Base-by-base conservation (phyloP, 1,140 invertebrate genomes). In the Solenopsis invicta region DNA sequence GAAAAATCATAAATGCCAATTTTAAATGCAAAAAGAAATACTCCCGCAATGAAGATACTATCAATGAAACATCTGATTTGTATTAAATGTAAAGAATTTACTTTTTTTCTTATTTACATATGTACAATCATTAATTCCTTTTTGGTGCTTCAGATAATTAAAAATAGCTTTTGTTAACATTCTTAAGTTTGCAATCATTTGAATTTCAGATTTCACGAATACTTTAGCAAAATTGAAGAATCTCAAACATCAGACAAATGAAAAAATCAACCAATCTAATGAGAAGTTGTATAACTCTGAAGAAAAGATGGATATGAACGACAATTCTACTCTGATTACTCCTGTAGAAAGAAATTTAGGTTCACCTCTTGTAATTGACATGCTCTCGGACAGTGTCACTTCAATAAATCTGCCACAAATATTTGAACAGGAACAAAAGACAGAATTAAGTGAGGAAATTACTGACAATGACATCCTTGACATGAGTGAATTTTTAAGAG, bases 181-280 rank as follows among this genome's bases (percentile, higher is more conserved):
- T 5, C 4, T 54, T 41, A 69, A 29, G 41, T 29, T 56, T 45
- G 13, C 12, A 45, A 13, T 84, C 74, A 59, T 62, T 84, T 89
- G 37, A 69, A 89, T 90, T 90, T 77, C 62, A 90, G 89, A 61
- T 88, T 29, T 62, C 12, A 21, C 13, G n/a, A 75, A 18, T 59
- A 9, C 45, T 9, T n/a, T 29, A 16, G 29, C 29, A 29, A 18
- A 80, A n/a, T 67, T 10, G 2, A n/a, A 2, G 0, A 2, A 8
- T 50, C 41, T 34, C 24, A 13, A 82, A 4, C 50, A 48, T n/a
- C 4, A 45, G 6, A n/a, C 3, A 2, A 18, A 64, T n/a, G 10
- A 8, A 29, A 4, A 56, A 6, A 41, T 9, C 2, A 21, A 71
- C 2, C 8, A 41, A 41, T 41, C 29, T 29, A 21, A 29, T 69